Percentiles rank a stretch among this genome's conserved stretches.
These are phyloP conservation scores for Sebastes hopkinsi DNA, from an alignment of 2,797 vertebrate genomes.

Conservation along the genomic window DNA sequence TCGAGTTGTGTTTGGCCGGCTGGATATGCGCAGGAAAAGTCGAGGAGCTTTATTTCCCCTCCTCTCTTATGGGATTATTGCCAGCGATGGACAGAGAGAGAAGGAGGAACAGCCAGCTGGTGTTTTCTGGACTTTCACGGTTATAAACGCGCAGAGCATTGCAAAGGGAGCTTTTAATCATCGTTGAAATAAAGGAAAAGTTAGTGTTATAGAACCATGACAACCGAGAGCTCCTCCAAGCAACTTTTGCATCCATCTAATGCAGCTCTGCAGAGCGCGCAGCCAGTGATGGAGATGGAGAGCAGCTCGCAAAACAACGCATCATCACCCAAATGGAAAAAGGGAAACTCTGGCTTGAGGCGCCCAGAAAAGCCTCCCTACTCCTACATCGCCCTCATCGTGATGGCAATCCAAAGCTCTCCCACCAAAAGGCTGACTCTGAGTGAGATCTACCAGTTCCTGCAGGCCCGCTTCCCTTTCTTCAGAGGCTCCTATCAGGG, in stretches of 20 bases:
- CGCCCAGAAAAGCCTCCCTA: conserved; percentile 96
- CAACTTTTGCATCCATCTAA: conserved; percentile 84
- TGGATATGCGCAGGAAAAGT: conserved; percentile 66
- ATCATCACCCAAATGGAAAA: conserved; percentile 84
- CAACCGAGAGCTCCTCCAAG: conserved; percentile 85
- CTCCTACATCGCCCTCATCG: conserved; percentile 96
- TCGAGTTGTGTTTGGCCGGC: conserved; percentile 76
- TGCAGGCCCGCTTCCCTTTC: conserved; percentile 94
- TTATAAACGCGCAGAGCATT: conserved; percentile 38
- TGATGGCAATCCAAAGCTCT: conserved; percentile 97
- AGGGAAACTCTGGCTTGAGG: conserved; percentile 89
- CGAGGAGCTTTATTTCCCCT: conserved; percentile 63
- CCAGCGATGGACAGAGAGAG: conserved; percentile 77
- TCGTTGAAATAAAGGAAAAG: background rate
- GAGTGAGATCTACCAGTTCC: conserved; percentile 97
- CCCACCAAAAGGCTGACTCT: conserved; percentile 92
- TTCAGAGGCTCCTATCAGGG: conserved; percentile 96
- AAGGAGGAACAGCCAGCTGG: conserved; percentile 64
- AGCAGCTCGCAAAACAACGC: conserved; percentile 54
- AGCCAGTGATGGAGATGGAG: conserved; percentile 74
- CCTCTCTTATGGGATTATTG: conserved; percentile 75
- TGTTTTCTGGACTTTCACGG: conserved; percentile 47
- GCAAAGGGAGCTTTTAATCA: conserved; percentile 25
- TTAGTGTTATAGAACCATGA: conserved; percentile 73
- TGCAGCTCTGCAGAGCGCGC: conserved; percentile 82